phyloP scores from a whole-genome alignment of 2,113 vertebrate species.

The Perca flavescens region DNA sequence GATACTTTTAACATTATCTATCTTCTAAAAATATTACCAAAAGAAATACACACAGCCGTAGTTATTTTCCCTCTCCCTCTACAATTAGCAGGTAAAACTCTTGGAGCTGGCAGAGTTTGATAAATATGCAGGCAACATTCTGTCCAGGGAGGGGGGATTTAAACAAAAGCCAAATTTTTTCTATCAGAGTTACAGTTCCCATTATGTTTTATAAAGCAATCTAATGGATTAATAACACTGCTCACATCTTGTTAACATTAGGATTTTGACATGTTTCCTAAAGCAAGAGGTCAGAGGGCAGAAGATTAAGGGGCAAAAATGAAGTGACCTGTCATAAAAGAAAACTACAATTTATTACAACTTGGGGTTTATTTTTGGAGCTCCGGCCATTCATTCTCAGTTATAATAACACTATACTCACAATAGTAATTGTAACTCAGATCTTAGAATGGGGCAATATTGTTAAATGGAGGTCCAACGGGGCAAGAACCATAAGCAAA shows the following conservation, averaged over 20 bases:
- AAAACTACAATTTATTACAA: neutral
- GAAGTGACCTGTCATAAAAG: neutral
- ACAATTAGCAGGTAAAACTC: constrained; percentile 45
- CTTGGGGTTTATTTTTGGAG: neutral
- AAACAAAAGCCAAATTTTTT: constrained; percentile 35
- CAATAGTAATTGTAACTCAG: neutral
- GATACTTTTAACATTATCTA: constrained; percentile 52
- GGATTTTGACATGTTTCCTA: neutral
- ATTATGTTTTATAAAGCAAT: neutral
- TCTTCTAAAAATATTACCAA: constrained; percentile 58
- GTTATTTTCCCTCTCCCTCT: constrained; percentile 12
- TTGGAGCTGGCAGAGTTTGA: constrained; percentile 18
- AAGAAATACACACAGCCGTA: constrained; percentile 1
- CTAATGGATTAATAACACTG: neutral
- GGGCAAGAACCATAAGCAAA: neutral
- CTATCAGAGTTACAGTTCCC: neutral
- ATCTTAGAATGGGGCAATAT: neutral
- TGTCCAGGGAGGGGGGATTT: constrained; percentile 23
- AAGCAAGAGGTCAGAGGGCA: neutral
- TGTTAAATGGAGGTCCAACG: neutral
- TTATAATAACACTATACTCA: neutral
- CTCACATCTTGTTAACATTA: neutral
- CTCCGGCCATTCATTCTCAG: neutral
- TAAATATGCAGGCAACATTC: constrained; percentile 16
- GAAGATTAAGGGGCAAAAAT: neutral